Conservation (phyloP, 1,140 invertebrate genomes). For the Artemia franciscana region DNA sequence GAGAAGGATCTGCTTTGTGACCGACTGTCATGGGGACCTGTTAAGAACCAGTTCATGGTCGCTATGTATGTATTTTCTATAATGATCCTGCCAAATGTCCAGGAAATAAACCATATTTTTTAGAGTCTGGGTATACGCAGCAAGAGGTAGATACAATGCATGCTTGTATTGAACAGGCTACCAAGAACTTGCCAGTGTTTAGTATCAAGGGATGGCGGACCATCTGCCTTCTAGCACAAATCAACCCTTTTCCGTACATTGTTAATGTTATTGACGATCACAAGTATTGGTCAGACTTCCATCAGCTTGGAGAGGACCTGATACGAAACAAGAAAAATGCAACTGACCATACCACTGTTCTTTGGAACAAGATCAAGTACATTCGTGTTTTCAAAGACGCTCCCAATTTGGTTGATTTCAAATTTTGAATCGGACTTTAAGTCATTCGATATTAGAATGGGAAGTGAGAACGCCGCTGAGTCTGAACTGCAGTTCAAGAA, state of each 20-base stretch:
- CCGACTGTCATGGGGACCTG: not conserved
- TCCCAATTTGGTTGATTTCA: not conserved
- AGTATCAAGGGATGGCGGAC: not conserved
- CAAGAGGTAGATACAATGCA: not conserved
- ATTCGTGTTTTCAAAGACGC: not conserved
- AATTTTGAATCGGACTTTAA: not conserved
- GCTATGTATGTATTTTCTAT: not conserved
- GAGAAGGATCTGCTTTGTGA: not conserved
- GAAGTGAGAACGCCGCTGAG: not conserved
- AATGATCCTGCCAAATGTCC: not conserved
- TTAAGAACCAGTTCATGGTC: not conserved
- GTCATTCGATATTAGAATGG: not conserved
- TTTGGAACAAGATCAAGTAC: not conserved
- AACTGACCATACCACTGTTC: not conserved
- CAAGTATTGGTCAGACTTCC: not conserved
- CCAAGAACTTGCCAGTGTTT: conserved; percentile 1
- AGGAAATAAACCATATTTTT: not conserved
- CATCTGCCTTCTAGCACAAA: not conserved
- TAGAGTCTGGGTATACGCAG: not conserved
- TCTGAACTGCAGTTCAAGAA: not conserved
- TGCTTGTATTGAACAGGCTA: not conserved
- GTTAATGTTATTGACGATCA: not conserved
- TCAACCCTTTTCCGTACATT: not conserved
- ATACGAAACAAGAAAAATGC: not conserved
- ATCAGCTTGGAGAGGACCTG: not conserved